phyloP scores from a whole-genome alignment of 2,888 invertebrate genomes.

The Listrodromus nycthemerus region DNA sequence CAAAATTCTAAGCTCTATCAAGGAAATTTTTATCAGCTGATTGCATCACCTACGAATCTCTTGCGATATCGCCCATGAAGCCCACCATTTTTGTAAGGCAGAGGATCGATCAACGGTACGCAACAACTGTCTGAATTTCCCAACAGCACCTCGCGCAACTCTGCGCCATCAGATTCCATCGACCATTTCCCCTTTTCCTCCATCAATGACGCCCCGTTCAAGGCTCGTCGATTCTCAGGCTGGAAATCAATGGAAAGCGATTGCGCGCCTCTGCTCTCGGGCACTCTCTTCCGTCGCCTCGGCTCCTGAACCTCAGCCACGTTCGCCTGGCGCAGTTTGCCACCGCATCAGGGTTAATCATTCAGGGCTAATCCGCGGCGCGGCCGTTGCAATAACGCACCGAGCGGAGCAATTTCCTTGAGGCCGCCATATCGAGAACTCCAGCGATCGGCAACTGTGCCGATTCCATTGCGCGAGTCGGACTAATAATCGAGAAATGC shows the following conservation, averaged over 20 bases:
- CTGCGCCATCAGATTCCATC: background rate
- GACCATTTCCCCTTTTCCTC: slow-evolving; percentile 29
- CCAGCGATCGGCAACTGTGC: slow-evolving; percentile 12
- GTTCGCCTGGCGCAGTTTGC: background rate
- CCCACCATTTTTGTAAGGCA: slow-evolving; percentile 12
- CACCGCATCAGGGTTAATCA: slow-evolving; percentile 47
- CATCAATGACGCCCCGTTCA: slow-evolving; percentile 11
- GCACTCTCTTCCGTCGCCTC: slow-evolving; percentile 47
- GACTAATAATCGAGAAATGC: slow-evolving; percentile 46
- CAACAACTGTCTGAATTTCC: slow-evolving; percentile 43
- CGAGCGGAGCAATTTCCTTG: slow-evolving; percentile 51
- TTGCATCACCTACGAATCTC: background rate
- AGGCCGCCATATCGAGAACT: slow-evolving; percentile 28
- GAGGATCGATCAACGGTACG: slow-evolving; percentile 40
- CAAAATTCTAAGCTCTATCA: no score
- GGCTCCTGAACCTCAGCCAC: slow-evolving; percentile 2
- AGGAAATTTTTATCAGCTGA: no score
- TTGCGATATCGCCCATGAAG: slow-evolving; percentile 56
- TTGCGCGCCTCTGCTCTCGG: slow-evolving; percentile 66
- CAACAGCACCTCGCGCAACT: slow-evolving; percentile 8
- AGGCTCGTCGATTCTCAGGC: slow-evolving; percentile 34
- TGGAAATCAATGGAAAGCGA: slow-evolving; percentile 33
- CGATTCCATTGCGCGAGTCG: slow-evolving; percentile 2
- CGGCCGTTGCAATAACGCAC: background rate
- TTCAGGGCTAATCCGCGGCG: slow-evolving; percentile 15